Percentiles rank a stretch among this genome's conserved stretches.
Evolutionary conservation across 2,797 vertebrate species (phyloP).

Genomic region (Etheostoma perlongum): DNA sequence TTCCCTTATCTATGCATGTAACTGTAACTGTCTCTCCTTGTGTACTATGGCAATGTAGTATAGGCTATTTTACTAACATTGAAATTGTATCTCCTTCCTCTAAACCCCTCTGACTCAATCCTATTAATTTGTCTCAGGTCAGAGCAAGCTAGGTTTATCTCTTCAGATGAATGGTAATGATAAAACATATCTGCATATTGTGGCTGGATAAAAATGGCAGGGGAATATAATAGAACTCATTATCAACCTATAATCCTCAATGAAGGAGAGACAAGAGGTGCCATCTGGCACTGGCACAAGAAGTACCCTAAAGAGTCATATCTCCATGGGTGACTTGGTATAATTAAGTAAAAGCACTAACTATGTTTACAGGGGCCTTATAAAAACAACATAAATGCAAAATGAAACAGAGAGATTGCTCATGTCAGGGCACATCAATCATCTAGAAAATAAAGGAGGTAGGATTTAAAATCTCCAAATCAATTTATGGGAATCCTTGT

Average conservation of each 20-base stretch:
- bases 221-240: slow-evolving; percentile 11
- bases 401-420: slow-evolving; percentile 47
- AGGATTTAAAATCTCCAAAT: slow-evolving; percentile 47
- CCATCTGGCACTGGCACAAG: slow-evolving; percentile 43
- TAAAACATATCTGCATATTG: slow-evolving; percentile 47
- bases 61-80: slow-evolving; percentile 29
- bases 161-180: slow-evolving; percentile 54
- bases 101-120: slow-evolving; percentile 32
- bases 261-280: slow-evolving; percentile 32
- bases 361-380: slow-evolving; percentile 59
- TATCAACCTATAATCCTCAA: slow-evolving; percentile 28
- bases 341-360: slow-evolving; percentile 53
- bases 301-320: slow-evolving; percentile 39
- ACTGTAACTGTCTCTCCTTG: slow-evolving; percentile 48
- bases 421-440: slow-evolving; percentile 52
- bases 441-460: slow-evolving; percentile 30
- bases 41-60: slow-evolving; percentile 31
- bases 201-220: slow-evolving; percentile 46
- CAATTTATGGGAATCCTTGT: slow-evolving; percentile 26
- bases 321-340: slow-evolving; percentile 36
- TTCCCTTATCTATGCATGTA: slow-evolving; percentile 62
- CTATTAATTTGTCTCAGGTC: slow-evolving; percentile 41
- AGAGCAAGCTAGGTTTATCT: slow-evolving; percentile 49
- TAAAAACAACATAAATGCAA: slow-evolving; percentile 52
- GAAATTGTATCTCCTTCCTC: slow-evolving; percentile 30